phyloP scores from a whole-genome alignment of 2,888 invertebrate species.

The Taenaris catops region DNA sequence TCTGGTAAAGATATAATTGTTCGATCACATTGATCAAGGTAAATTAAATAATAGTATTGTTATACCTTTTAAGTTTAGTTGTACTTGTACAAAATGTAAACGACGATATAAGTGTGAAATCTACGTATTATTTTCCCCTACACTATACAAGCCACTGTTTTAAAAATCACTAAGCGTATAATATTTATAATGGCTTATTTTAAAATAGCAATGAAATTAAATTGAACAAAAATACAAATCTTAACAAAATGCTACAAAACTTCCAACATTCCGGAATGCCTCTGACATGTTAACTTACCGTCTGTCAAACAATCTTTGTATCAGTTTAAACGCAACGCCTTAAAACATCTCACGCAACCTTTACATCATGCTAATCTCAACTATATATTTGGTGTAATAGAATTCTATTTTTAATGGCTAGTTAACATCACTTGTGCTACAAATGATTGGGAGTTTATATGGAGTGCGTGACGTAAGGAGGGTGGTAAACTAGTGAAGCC shows the following conservation, averaged over 20 bases:
- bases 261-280: conserved; percentile 39
- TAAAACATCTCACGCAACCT: neutral
- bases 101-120: too few species aligned
- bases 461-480: conserved; percentile 78
- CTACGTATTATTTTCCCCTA: too few species aligned
- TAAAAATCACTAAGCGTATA: too few species aligned
- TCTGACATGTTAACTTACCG: conserved; percentile 76
- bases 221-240: too few species aligned
- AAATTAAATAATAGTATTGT: too few species aligned
- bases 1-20: too few species aligned
- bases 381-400: conserved; percentile 34
- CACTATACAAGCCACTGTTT: too few species aligned
- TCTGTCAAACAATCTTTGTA: conserved; percentile 72
- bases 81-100: too few species aligned
- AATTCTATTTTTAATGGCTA: conserved; percentile 24
- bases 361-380: conserved; percentile 34
- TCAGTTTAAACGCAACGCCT: conserved; percentile 39
- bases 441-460: conserved; percentile 42
- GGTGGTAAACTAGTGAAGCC: conserved; percentile 74
- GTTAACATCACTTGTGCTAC: conserved; percentile 48
- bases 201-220: too few species aligned
- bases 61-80: too few species aligned
- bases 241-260: neutral
- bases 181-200: too few species aligned
- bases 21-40: too few species aligned